phyloP scores from a whole-genome alignment of 2,113 vertebrate genomes.

The Synodontis membranacea region DNA sequence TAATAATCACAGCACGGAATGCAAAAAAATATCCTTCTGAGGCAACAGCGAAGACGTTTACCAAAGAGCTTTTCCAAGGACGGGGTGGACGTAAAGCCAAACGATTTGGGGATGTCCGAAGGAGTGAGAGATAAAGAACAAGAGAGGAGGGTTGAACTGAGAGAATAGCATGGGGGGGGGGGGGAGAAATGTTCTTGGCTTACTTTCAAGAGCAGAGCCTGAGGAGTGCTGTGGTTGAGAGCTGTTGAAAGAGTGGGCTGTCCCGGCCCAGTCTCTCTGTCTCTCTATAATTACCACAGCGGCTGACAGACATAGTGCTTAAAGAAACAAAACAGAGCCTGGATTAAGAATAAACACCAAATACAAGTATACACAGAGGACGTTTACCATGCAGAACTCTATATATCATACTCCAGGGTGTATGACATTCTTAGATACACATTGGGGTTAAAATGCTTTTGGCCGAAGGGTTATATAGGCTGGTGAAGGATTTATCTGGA shows the following conservation, averaged over 20 bases:
- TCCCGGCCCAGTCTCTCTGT: constrained; percentile 71
- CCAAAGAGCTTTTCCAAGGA: constrained; percentile 21
- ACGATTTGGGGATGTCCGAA: constrained; percentile 34
- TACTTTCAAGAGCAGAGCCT: constrained; percentile 66
- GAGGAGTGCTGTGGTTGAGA: constrained; percentile 70
- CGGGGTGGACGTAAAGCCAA: constrained; percentile 12
- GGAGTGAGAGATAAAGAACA: constrained; percentile 28
- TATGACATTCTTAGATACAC: constrained; percentile 23
- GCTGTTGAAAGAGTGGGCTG: constrained; percentile 74
- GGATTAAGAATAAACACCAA: constrained; percentile 73
- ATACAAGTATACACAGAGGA: constrained; percentile 52
- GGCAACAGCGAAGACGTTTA: constrained; percentile 13
- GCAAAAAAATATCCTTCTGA: constrained; percentile 34
- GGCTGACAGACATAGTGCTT: constrained; percentile 78
- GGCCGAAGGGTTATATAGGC: constrained; percentile 35
- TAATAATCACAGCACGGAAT: constrained; percentile 31
- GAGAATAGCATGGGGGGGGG: constrained; percentile 43
- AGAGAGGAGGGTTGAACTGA: constrained; percentile 15
- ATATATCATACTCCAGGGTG: constrained; percentile 26
- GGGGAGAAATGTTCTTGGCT: constrained; percentile 67
- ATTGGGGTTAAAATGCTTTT: constrained; percentile 17
- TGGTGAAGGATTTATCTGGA: constrained; percentile 45
- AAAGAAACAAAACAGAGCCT: constrained; percentile 78
- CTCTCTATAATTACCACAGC: constrained; percentile 78
- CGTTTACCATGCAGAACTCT: constrained; percentile 37